Evolutionary conservation across 2,113 vertebrate genomes (phyloP).

Genomic region (Empidonax alnorum): DNA sequence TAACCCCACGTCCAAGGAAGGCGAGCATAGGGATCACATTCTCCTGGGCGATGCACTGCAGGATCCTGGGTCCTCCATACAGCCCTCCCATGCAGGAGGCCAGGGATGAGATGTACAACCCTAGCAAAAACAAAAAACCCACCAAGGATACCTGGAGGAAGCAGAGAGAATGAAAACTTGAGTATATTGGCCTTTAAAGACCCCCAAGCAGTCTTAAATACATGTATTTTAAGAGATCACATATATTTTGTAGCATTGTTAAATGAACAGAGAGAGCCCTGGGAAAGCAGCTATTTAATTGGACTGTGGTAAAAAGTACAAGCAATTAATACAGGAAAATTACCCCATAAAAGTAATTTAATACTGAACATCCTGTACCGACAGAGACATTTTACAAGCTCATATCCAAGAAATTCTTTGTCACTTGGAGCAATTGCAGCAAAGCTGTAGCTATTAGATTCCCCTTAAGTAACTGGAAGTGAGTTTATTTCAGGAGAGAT

Average conservation of each 20-base stretch:
- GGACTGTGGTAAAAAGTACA: background rate
- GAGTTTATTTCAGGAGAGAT: conserved; percentile 66
- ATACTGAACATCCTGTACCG: conserved; percentile 50
- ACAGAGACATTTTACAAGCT: conserved; percentile 50
- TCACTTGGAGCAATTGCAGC: conserved; percentile 18
- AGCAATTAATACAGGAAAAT: conserved; percentile 58
- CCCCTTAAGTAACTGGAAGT: conserved; percentile 62
- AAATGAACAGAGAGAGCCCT: background rate
- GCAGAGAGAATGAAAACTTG: background rate
- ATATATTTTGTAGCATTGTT: background rate
- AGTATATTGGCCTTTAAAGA: background rate
- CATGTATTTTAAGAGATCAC: background rate
- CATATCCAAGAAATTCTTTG: conserved; percentile 47
- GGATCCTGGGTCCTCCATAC: conserved; percentile 94
- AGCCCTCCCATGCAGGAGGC: conserved; percentile 98
- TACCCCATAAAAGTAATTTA: conserved; percentile 54
- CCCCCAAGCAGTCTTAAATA: background rate
- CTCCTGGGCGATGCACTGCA: conserved; percentile 95
- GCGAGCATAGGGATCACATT: conserved; percentile 88
- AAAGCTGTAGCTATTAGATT: conserved; percentile 43
- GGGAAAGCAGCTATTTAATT: conserved; percentile 25
- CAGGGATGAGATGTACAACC: conserved; percentile 95
- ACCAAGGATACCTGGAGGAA: conserved; percentile 93
- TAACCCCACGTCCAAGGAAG: conserved; percentile 87
- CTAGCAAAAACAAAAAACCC: conserved; percentile 95